phyloP scores from a whole-genome alignment of 2,888 invertebrate genomes.

The Plagiodera versicolora region DNA sequence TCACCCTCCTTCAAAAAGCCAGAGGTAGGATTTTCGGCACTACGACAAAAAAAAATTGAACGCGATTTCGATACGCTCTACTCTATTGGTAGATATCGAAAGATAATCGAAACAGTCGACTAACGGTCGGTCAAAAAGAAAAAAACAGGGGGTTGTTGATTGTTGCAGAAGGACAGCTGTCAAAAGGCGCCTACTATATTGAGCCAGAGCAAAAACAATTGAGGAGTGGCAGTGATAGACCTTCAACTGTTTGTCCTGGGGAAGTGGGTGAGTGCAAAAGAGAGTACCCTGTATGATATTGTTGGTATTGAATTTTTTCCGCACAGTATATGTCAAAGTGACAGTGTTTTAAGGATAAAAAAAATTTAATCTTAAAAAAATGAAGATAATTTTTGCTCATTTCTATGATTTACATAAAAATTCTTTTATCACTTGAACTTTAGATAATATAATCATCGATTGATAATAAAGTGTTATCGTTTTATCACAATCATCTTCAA shows the following conservation, averaged over 20 bases:
- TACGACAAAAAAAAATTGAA: no score
- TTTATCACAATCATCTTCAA: not conserved
- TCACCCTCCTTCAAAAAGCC: conserved; percentile 84
- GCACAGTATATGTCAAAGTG: no score
- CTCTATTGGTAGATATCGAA: not conserved
- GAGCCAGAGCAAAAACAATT: conserved; percentile 54
- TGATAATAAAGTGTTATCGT: not conserved
- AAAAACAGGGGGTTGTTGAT: conserved; percentile 12
- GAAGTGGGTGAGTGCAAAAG: conserved; percentile 37
- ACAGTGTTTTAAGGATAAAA: no score
- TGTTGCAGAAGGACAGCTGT: conserved; percentile 77
- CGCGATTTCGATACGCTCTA: no score
- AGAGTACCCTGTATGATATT: no score
- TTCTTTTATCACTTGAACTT: no score
- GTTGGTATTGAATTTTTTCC: no score
- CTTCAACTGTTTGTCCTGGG: conserved; percentile 65
- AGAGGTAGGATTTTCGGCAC: conserved; percentile 75
- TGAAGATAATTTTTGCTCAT: no score
- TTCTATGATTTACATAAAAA: no score
- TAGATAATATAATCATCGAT: not conserved
- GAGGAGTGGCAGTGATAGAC: conserved; percentile 54
- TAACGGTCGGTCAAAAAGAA: not conserved
- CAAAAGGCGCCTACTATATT: conserved; percentile 75
- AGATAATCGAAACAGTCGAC: not conserved
- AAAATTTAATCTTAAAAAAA: no score